phyloP scores from a whole-genome alignment of 2,888 invertebrate genomes.

The Portevinia maculata region DNA sequence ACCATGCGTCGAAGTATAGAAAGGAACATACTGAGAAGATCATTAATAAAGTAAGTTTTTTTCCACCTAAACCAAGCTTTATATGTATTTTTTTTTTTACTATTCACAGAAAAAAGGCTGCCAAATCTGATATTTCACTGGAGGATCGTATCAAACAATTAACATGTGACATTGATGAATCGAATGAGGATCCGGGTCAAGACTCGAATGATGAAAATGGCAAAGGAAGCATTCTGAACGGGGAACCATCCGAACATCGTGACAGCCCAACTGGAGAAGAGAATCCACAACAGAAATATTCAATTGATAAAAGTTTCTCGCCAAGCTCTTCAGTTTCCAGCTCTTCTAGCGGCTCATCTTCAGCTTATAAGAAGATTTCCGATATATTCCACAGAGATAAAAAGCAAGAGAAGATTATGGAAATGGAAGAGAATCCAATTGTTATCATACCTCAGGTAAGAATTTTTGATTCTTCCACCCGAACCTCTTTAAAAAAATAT shows the following conservation, averaged over 20 bases:
- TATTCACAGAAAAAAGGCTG: constrained; percentile 80
- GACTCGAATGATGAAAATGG: constrained; percentile 76
- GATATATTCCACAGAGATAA: constrained; percentile 83
- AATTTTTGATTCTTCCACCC: neutral
- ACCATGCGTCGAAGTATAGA: constrained; percentile 91
- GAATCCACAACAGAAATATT: constrained; percentile 81
- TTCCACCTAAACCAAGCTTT: too few relatives aligned
- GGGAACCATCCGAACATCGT: constrained; percentile 83
- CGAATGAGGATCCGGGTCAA: constrained; percentile 79
- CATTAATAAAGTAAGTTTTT: constrained; percentile 88
- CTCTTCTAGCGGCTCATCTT: constrained; percentile 85
- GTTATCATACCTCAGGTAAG: constrained; percentile 83
- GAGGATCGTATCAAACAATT: constrained; percentile 93
- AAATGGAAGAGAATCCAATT: constrained; percentile 83
- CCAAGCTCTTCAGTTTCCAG: constrained; percentile 85
- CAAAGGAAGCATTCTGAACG: constrained; percentile 75
- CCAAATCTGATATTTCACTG: constrained; percentile 87
- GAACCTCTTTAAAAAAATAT: too few relatives aligned
- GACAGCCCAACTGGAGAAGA: constrained; percentile 88
- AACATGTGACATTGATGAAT: constrained; percentile 93
- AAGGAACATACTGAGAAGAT: constrained; percentile 91
- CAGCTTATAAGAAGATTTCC: constrained; percentile 86
- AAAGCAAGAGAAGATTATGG: constrained; percentile 83
- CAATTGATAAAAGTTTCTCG: constrained; percentile 85
- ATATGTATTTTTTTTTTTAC: constrained; percentile 4